Evolutionary conservation across 1,140 invertebrate genomes (phyloP).

Genomic region (Maconellicoccus hirsutus): DNA sequence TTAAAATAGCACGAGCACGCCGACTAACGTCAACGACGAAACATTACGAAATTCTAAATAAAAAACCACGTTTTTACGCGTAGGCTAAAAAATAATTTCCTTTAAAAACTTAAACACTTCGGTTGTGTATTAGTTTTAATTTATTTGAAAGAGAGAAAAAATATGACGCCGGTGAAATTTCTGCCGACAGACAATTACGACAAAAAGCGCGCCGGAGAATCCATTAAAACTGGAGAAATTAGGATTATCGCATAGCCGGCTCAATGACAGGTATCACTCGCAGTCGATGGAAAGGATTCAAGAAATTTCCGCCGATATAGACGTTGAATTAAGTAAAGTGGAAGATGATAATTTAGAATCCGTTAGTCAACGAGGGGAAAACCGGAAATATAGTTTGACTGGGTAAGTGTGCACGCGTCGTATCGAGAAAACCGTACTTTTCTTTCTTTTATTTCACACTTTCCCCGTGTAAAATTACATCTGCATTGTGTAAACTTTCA

Average conservation of each 20-base stretch:
- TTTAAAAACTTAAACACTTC: too few species aligned
- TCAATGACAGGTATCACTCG: conserved; percentile 70
- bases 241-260: conserved; percentile 65
- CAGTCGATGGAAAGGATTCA: conserved; percentile 55
- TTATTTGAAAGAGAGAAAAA: background rate
- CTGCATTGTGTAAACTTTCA: background rate
- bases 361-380: conserved; percentile 34
- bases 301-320: conserved; percentile 28
- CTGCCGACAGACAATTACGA: background rate
- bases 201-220: background rate
- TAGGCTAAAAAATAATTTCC: too few species aligned
- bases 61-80: too few species aligned
- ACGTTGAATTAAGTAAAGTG: conserved; percentile 28
- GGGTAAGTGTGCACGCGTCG: conserved; percentile 28
- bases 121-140: too few species aligned
- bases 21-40: too few species aligned
- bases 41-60: too few species aligned
- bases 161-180: background rate
- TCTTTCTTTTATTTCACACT: too few species aligned
- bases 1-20: too few species aligned
- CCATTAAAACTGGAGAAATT: conserved; percentile 48
- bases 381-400: conserved; percentile 32
- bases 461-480: too few species aligned
- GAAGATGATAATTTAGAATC: conserved; percentile 43
- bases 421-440: too few species aligned